Evolutionary conservation across 35 echinoderm and acorn worm genomes (phyloP), one percentile per base, ranked within the genome.

Genomic region (Apostichopus californicus): DNA sequence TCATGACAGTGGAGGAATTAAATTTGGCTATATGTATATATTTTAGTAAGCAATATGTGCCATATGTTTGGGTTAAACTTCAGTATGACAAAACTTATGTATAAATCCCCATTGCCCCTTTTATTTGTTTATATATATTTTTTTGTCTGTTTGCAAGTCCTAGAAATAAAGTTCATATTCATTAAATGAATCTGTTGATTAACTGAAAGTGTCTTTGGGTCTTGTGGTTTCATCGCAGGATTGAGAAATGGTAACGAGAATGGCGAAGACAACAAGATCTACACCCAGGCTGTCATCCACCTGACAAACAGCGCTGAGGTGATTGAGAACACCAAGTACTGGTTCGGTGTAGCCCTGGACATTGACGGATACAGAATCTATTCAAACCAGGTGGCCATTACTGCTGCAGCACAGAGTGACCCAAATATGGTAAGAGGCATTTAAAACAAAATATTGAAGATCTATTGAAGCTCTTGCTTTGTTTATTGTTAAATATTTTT

Each of bases 221-320:
- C 34, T 46, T 46, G 7, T 20, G 9, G 21, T 56, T 79, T 90
- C 6, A 6, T 81, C 11, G 13, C 34, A 97, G 96, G 96, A 59
- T 63, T 89, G 5, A 86, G 93, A 22, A 65, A 79, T 25, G 96
- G 92, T 57, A 57, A 82, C 14, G 61, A 24, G 25, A 83, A 60
- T 28, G 24, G 68, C 58, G 91, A 91, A 28, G 84, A 93, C 9
- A 97, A 92, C 56, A 93, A 91, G 56, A 88, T 97, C 4, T 90
- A 78, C 12, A 86, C 91, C 13, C 86, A 91, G 26, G 93, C 93
- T 17, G 88, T 95, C 6, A 91, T 97, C 5, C 90, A 95, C 72
- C 90, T 97, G 56, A 97, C 96, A 73, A 80, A 94, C 73, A 97
- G 91, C 26, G 87, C 91, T 6, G 93, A 97, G 18, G 78, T 97